Evolutionary conservation across 2,888 invertebrate species (phyloP), one percentile per base, ranked within the genome.

Genomic region (Copidosoma aretas): DNA sequence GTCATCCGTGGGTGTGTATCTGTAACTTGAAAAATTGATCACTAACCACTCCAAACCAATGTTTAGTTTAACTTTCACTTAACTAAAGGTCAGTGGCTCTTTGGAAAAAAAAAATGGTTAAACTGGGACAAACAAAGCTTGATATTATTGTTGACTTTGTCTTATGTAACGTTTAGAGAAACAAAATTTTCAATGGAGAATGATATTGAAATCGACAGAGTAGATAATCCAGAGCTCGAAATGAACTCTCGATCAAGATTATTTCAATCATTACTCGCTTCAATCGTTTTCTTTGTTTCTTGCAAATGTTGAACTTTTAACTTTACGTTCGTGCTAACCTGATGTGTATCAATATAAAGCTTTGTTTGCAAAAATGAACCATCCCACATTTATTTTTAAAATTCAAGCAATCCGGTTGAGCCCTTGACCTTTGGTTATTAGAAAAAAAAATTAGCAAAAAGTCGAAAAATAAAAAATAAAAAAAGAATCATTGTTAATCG

Each of bases 1-100:
- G 74, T 79, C 79, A 46, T 46, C 43, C 43, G 43, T 46, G 43
- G 43, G 43, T 12, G 43, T 46, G 17, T 46, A 46, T 46, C 43
- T 46, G 43, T 74, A 78, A 81, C 80, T 81, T 81, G 77, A 58
- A 39, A 67, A 70, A 72, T 21, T 67, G 17, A 57, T 64, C 58
- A 68, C 60, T 63, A 64, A 60, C 46, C 21, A 67, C 21, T 63
- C 22, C 12, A 21, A 21, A 12, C 19, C 52, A 22, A 52, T 12
- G 2, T 10, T 21, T 19, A 52, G 17, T 21, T 54, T 52, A 52
- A 65, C 64, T 67, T 54, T 58, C 62, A 60, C 52, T 19, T n/a
- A 67, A 63, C 65, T 62, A 71, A 57, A 68, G 59, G 54, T 56
- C 25, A 21, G 8, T 25, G 22, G 22, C 46, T 59, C 32, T 32